Evolutionary conservation across 2,113 vertebrate species (phyloP), one percentile per base, ranked within the genome.

Genomic region (Erythrocercus mccallii): DNA sequence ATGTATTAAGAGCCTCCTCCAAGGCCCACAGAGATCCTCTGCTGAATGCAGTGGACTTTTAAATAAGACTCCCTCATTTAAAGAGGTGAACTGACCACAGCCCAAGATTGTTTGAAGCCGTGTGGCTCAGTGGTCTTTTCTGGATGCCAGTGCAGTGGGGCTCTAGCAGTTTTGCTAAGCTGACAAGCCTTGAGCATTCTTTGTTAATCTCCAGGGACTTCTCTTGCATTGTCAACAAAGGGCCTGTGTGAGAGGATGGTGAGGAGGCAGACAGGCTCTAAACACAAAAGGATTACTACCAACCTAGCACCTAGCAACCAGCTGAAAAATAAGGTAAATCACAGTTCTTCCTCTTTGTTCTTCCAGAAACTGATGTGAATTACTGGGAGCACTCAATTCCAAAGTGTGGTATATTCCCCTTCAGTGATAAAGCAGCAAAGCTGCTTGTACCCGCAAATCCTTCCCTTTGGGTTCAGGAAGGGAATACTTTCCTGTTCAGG

Each of bases 301-400:
- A 48, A 3, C 14, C 11, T 56, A 38, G 33, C 0, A 0, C 5
- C 20, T 79, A 42, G 40, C 11, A 42, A 42, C 9, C 28, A 8
- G 5, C 14, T 66, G 35, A 71, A 61, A 51, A 76, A 42, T 16
- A 47, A 45, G 27, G 21, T 73, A 57, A 50, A 38, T 45, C n/a
- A 15, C 22, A 33, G 17, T 70, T 81, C 12, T 86, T 27, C 15
- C 2, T 31, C 1, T 90, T 86, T 76, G 21, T 33, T 82, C 18
- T 90, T 28, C 5, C 58, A 44, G 45, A 18, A 78, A 14, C 33
- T 7, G 14, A 13, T n/a, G 17, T 23, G 71, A 58, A 15, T 62
- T 72, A 17, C 8, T 17, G 38, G 17, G 44, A 51, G 17, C 24
- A 7, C n/a, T 71, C 6, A 5, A 1, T 60, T 51, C 50, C 3